phyloP scores from a whole-genome alignment of 2,113 vertebrate genomes.

The Mystacornis crossleyi region DNA sequence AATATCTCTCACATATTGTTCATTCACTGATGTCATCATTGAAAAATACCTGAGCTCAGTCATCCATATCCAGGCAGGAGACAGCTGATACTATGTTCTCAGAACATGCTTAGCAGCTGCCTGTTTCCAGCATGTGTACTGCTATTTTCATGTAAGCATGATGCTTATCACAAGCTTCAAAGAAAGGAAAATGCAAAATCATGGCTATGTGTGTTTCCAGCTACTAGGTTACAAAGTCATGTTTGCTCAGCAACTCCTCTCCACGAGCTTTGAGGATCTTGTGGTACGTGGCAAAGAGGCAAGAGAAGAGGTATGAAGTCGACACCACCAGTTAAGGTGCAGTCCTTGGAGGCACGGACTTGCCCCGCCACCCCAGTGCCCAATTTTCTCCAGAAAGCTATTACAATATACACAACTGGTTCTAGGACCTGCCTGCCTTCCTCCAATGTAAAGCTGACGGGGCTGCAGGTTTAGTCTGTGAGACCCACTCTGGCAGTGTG shows the following conservation, averaged over 20 bases:
- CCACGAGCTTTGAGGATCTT: not conserved
- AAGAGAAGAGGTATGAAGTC: not conserved
- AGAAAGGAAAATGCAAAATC: not conserved
- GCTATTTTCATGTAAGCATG: not conserved
- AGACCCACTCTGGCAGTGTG: accelerated
- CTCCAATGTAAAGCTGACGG: accelerated
- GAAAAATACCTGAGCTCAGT: not conserved
- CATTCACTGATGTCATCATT: not conserved
- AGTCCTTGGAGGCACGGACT: not conserved
- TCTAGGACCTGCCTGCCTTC: not conserved
- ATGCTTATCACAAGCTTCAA: not conserved
- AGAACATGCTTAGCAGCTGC: not conserved
- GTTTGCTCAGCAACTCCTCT: not conserved
- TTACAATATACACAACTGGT: accelerated
- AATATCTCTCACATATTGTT: not conserved
- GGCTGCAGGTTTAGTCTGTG: not conserved
- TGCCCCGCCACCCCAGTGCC: accelerated
- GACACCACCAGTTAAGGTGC: too few relatives aligned
- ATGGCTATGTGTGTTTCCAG: not conserved
- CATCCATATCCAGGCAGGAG: not conserved
- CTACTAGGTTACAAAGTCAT: not conserved
- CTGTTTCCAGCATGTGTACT: not conserved
- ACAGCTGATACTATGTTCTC: not conserved
- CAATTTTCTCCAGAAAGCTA: not conserved
- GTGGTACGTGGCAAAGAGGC: not conserved